phyloP scores from a whole-genome alignment of 2,113 vertebrate genomes.

The Orientallactaga bullata region DNA sequence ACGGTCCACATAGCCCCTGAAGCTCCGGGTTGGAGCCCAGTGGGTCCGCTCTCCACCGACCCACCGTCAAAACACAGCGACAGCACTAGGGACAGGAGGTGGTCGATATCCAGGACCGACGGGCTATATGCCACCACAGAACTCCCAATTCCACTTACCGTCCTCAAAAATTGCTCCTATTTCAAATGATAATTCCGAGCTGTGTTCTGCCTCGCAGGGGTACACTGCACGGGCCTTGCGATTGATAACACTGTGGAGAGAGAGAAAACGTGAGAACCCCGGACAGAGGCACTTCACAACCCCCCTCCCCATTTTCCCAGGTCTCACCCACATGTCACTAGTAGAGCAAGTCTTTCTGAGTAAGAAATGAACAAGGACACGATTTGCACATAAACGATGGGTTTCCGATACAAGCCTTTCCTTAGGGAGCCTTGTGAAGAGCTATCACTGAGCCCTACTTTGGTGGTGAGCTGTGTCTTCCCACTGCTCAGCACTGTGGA shows the following conservation, averaged over 20 bases:
- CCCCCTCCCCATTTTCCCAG: neutral
- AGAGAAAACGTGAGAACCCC: neutral
- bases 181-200: slow-evolving; percentile 97
- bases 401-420: neutral
- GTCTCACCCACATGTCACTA: neutral
- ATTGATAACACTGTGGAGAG: slow-evolving; percentile 88
- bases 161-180: slow-evolving; percentile 97
- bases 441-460: neutral
- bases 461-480: neutral
- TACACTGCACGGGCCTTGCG: slow-evolving; percentile 97
- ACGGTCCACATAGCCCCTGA: neutral
- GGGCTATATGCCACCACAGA: neutral
- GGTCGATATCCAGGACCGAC: neutral
- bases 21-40: rapidly evolving
- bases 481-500: rapidly evolving
- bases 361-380: neutral
- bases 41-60: neutral
- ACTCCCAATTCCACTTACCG: slow-evolving; percentile 90
- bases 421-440: neutral
- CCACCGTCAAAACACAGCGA: rapidly evolving
- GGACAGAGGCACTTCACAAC: neutral
- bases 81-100: rapidly evolving
- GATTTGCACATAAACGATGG: slow-evolving; percentile 12
- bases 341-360: neutral
- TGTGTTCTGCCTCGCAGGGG: slow-evolving; percentile 97